Evolutionary conservation across 2,888 invertebrate species (phyloP), one percentile per base, ranked within the genome.

Genomic region (Eupithecia centaureata): DNA sequence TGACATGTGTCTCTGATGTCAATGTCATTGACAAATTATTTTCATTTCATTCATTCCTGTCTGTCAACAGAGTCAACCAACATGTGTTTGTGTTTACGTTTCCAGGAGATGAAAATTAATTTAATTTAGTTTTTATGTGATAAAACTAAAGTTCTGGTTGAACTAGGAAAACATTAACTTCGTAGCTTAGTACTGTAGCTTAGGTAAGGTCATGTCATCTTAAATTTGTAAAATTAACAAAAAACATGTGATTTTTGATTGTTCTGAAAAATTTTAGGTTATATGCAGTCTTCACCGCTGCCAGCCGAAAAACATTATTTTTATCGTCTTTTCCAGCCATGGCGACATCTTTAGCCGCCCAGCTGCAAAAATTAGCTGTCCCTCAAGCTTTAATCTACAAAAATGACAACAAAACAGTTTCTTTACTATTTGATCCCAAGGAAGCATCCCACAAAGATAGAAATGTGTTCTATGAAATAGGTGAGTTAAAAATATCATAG

Each of bases 391-490:
- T 94, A 2, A 83, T 95, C 5, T 89, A 97, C 35, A 88, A 94
- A 61, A 95, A 96, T 80, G 95, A 95, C 65, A 96, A 95, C 77
- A 96, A 95, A 78, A 95, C 95, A 58, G 94, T 96, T 13, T 99
- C 99, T 0, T 94, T 99, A 75, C 90, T 99, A 1, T 99, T 99
- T 85, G 96, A 98, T 80, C 95, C 96, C 0, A 96, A 96, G 82
- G 98, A 98, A 87, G 99, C 99, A 0, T 97, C 98, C 0, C 95
- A 95, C 52, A 95, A 98, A 79, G 97, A 97, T 79, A 95, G 96
- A 61, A 96, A 97, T 74, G 96, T 96, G 0, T 96, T 98, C 76
- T 97, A 95, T 86, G 96, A 97, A 82, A 96, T 99, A 62, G 99
- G 47, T 47, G 22, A 47, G 47, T 47, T 8, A 10, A 22, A 22